Percentiles rank a stretch among this genome's conserved stretches.
Evolutionary conservation across 2,113 vertebrate species (phyloP).

Genomic region (Tringa solitaria): DNA sequence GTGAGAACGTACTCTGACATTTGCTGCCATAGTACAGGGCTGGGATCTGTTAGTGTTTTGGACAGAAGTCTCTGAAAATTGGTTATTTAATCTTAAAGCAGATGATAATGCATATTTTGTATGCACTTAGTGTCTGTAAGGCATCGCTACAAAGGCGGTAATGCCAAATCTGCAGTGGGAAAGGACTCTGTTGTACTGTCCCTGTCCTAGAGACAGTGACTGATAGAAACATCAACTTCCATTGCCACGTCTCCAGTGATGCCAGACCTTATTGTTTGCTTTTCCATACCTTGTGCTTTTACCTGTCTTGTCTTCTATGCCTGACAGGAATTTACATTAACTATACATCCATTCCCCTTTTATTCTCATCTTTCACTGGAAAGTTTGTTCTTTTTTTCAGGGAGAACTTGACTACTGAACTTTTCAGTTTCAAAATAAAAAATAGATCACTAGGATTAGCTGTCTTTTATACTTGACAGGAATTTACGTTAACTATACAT

Average conservation of each 20-base stretch:
- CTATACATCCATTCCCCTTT: background rate
- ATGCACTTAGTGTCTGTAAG: background rate
- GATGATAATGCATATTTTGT: background rate
- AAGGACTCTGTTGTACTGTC: background rate
- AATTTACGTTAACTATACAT: background rate
- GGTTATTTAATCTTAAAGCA: background rate
- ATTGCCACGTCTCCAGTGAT: background rate
- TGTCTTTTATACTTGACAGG: background rate
- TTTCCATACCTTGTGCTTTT: background rate
- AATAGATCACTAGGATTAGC: background rate
- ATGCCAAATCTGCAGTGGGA: background rate
- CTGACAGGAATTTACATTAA: background rate
- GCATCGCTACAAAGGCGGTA: background rate
- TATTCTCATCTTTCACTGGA: background rate
- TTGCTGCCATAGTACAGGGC: background rate
- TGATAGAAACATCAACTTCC: background rate
- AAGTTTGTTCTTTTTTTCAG: background rate
- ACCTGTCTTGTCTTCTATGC: background rate
- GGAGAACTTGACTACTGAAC: background rate
- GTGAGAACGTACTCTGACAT: background rate
- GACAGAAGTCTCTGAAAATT: background rate
- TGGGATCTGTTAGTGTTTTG: background rate
- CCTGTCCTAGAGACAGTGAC: background rate
- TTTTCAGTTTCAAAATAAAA: background rate
- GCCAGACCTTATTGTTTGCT: background rate